Conservation (phyloP, 2,113 vertebrate species). For the Bagarius yarrelli region DNA sequence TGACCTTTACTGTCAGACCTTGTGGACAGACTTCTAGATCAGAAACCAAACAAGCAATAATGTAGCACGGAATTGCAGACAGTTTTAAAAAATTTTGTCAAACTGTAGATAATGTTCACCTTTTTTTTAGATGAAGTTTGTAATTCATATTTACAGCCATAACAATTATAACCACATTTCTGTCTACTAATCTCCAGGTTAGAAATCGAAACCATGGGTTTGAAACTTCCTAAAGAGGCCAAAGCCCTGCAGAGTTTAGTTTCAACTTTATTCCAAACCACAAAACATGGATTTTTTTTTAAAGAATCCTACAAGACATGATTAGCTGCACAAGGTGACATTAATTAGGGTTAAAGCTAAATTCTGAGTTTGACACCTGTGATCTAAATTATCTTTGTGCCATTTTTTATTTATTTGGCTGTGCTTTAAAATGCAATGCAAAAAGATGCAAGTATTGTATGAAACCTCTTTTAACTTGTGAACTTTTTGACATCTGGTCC, state of each 20-base stretch:
- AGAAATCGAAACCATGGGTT: not conserved
- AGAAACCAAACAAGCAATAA: constrained; percentile 32
- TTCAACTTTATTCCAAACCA: too few relatives aligned
- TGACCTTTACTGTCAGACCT: constrained; percentile 7
- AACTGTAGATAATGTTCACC: not conserved
- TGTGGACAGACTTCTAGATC: constrained; percentile 5
- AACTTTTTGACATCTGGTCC: not conserved
- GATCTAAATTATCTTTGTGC: not conserved
- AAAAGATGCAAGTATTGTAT: not conserved
- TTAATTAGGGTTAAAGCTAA: too few relatives aligned
- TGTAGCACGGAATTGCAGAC: not conserved
- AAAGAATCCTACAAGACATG: too few relatives aligned
- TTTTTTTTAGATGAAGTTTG: not conserved
- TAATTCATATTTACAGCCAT: constrained; percentile 4
- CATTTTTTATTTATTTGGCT: not conserved
- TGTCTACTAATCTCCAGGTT: not conserved
- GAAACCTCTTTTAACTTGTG: too few relatives aligned
- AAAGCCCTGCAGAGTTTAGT: too few relatives aligned
- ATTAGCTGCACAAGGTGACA: too few relatives aligned
- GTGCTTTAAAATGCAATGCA: not conserved
- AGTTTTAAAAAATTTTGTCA: not conserved
- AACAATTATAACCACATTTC: not conserved
- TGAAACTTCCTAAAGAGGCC: too few relatives aligned
- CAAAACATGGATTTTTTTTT: too few relatives aligned
- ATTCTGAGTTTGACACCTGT: too few relatives aligned